phyloP scores from a whole-genome alignment of 2,888 invertebrate genomes.

The Phaedon cochleariae region DNA sequence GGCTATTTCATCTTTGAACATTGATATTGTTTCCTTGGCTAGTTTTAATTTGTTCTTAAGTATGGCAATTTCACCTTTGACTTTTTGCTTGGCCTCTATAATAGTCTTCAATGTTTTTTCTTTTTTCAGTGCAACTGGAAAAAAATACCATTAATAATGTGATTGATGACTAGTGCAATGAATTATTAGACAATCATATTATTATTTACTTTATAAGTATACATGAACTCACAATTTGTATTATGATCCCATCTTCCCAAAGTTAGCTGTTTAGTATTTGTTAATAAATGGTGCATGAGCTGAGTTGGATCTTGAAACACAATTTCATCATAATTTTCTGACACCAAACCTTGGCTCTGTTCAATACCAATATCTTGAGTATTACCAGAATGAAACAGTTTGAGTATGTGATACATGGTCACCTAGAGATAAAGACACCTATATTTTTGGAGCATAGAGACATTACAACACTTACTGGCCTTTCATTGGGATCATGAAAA shows the following conservation, averaged over 20 bases:
- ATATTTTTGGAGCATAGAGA: neutral
- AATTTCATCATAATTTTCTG: slow-evolving; percentile 96
- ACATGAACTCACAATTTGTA: slow-evolving; percentile 86
- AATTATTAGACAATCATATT: too few species aligned
- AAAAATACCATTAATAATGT: neutral
- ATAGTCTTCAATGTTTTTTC: slow-evolving; percentile 81
- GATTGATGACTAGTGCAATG: neutral
- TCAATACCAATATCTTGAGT: slow-evolving; percentile 70
- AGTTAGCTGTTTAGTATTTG: slow-evolving; percentile 77
- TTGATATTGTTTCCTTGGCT: slow-evolving; percentile 85
- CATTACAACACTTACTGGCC: slow-evolving; percentile 73
- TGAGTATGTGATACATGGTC: slow-evolving; percentile 93
- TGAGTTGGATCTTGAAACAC: slow-evolving; percentile 92
- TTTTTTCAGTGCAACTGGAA: slow-evolving; percentile 90
- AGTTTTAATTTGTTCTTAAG: slow-evolving; percentile 84
- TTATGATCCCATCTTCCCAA: slow-evolving; percentile 83
- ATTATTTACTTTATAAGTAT: too few species aligned
- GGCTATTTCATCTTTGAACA: slow-evolving; percentile 80
- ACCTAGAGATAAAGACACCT: slow-evolving; percentile 69
- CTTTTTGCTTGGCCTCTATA: slow-evolving; percentile 80
- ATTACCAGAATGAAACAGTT: slow-evolving; percentile 87
- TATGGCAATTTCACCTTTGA: slow-evolving; percentile 82
- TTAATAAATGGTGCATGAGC: slow-evolving; percentile 88
- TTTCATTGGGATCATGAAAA: slow-evolving; percentile 95
- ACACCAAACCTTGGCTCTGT: slow-evolving; percentile 79